Evolutionary conservation across 1,140 invertebrate species (phyloP).

Genomic region (Holotrichia oblita): DNA sequence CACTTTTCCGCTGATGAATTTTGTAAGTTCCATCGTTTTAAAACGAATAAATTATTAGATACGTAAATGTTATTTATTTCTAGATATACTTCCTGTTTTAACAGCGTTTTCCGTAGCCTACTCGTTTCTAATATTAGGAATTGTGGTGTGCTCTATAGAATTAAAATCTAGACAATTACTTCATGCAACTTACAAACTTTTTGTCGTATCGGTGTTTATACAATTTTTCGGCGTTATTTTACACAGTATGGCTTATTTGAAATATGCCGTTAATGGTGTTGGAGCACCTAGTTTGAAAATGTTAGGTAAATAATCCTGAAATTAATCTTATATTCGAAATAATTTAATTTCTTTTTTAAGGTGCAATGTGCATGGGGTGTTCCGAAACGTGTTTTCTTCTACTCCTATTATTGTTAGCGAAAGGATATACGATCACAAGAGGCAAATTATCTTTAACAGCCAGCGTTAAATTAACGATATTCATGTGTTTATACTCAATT

Average conservation of each 20-base stretch:
- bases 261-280: conserved; percentile 76
- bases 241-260: conserved; percentile 72
- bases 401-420: conserved; percentile 83
- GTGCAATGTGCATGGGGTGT: conserved; percentile 74
- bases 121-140: conserved; percentile 69
- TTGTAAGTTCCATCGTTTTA: conserved; percentile 78
- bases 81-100: conserved; percentile 79
- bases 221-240: conserved; percentile 74
- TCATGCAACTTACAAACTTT: conserved; percentile 90
- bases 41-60: no score
- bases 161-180: conserved; percentile 79
- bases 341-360: conserved; percentile 62
- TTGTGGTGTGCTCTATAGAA: conserved; percentile 74
- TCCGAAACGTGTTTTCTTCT: conserved; percentile 80
- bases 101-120: conserved; percentile 72
- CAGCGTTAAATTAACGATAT: conserved; percentile 79
- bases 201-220: conserved; percentile 73
- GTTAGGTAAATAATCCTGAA: conserved; percentile 64
- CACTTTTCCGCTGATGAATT: conserved; percentile 95
- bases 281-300: conserved; percentile 67
- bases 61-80: conserved; percentile 47
- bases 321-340: conserved; percentile 10
- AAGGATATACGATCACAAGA: conserved; percentile 91
- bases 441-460: conserved; percentile 76
- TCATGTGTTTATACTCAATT: conserved; percentile 80